A percentile compares a stretch with the other conserved stretches of the same genome.
phyloP scores from a whole-genome alignment of 1,140 invertebrate genomes.

The Bombus turneri region DNA sequence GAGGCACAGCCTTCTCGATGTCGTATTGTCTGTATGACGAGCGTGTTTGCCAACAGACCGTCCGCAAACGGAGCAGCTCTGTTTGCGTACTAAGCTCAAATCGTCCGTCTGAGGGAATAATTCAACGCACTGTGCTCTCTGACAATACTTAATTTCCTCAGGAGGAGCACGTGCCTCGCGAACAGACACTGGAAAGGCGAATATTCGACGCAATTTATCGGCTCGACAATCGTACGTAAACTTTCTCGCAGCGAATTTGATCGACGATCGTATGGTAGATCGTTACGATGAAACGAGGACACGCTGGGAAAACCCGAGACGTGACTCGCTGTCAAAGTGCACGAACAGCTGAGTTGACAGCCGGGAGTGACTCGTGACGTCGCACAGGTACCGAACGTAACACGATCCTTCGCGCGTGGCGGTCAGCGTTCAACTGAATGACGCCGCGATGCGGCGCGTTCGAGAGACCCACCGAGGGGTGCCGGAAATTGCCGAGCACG shows the following conservation, averaged over 20 bases:
- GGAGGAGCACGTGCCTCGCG: background rate
- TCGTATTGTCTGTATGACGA: background rate
- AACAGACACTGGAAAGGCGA: background rate
- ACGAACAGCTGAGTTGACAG: conserved; percentile 32
- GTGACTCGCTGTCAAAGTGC: background rate
- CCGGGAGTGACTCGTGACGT: conserved; percentile 28
- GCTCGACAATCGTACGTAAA: background rate
- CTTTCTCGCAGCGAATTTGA: background rate
- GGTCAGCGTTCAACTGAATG: conserved; percentile 70
- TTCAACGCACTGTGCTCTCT: background rate
- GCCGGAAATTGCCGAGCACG: conserved; percentile 62
- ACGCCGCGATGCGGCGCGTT: conserved; percentile 42
- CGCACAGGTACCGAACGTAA: conserved; percentile 33
- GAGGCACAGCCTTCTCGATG: background rate
- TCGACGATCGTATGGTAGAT: background rate
- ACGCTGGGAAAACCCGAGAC: background rate
- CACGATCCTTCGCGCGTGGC: conserved; percentile 56
- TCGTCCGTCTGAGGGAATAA: background rate
- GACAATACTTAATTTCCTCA: no score
- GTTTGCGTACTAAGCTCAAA: background rate
- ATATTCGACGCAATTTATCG: background rate
- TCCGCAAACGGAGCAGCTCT: background rate
- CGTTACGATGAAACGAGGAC: background rate
- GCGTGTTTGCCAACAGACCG: conserved; percentile 1
- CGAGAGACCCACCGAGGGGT: conserved; percentile 44